Percentiles rank a stretch among this genome's conserved stretches.
Conservation (phyloP, 2,797 vertebrate genomes). For the Myiothlypis coronata region DNA sequence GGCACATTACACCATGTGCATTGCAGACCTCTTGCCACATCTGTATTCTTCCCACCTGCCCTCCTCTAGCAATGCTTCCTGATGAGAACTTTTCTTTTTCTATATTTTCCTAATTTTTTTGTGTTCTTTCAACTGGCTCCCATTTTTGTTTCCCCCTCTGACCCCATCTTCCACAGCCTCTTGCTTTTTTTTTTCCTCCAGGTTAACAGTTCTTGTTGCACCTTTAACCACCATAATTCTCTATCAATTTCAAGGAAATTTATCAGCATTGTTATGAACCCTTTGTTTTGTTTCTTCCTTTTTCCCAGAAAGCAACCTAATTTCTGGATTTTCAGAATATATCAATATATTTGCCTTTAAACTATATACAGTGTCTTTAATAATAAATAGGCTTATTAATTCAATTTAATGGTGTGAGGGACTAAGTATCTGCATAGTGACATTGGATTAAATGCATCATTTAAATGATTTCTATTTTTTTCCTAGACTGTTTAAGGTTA, state of each 20-base stretch:
- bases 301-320: not conserved
- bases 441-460: not conserved
- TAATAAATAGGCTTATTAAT: not conserved
- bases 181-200: not conserved
- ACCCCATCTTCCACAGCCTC: not conserved
- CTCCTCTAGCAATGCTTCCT: not conserved
- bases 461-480: not conserved
- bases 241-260: no score
- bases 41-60: not conserved
- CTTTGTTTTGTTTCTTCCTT: not conserved
- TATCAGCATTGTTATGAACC: no score
- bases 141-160: not conserved
- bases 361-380: not conserved
- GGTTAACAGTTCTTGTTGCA: no score
- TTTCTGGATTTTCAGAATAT: not conserved
- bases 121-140: fast-evolving
- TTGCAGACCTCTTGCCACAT: not conserved
- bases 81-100: not conserved
- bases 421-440: not conserved
- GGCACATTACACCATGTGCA: not conserved
- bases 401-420: not conserved
- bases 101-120: not conserved
- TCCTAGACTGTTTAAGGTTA: not conserved
- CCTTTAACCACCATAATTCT: no score
- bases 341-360: not conserved